phyloP scores from a whole-genome alignment of 2,797 vertebrate genomes.

The Squalus acanthias region DNA sequence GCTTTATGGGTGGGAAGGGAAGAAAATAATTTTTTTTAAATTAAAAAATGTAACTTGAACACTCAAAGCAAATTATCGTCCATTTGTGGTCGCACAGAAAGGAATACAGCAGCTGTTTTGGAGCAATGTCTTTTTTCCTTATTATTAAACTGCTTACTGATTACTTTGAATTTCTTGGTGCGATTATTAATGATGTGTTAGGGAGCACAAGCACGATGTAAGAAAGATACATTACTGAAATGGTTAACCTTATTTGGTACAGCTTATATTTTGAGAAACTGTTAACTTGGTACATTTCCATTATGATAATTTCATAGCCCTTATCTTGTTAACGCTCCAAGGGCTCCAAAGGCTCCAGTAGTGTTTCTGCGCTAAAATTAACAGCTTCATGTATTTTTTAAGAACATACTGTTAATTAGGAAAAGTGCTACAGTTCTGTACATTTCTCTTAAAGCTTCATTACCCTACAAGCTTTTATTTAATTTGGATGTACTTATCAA shows the following conservation, averaged over 20 bases:
- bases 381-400: slow-evolving; percentile 16
- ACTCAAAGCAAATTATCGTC: neutral
- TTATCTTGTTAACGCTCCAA: neutral
- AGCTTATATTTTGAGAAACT: neutral
- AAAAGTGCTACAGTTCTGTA: neutral
- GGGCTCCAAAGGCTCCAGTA: neutral
- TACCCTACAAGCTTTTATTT: neutral
- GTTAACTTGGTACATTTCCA: neutral
- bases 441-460: slow-evolving; percentile 12
- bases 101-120: neutral
- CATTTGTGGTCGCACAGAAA: neutral
- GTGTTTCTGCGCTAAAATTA: neutral
- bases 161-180: neutral
- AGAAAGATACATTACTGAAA: neutral
- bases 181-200: neutral
- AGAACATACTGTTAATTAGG: slow-evolving; percentile 16
- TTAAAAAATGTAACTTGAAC: neutral
- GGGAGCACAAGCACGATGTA: neutral
- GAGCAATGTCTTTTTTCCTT: neutral
- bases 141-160: neutral
- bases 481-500: neutral
- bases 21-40: neutral
- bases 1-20: neutral
- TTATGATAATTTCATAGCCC: neutral
- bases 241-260: neutral